Evolutionary conservation across 2,113 vertebrate genomes (phyloP), one percentile per base, ranked within the genome.

Genomic region (Pavo muticus): DNA sequence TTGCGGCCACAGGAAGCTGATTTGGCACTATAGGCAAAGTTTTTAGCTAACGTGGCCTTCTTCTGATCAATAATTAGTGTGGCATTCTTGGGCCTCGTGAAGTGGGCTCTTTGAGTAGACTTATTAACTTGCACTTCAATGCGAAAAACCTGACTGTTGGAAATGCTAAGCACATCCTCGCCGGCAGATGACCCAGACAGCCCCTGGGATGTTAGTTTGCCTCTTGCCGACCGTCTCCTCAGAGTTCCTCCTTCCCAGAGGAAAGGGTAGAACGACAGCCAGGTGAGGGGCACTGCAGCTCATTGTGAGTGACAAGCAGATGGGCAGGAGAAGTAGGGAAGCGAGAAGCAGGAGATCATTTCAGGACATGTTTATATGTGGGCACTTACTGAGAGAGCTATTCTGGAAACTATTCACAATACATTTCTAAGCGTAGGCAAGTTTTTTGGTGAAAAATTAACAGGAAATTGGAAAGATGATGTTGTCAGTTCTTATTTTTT

Each of bases 131-230:
- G 39, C 47, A 54, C 6, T 20, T 70, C 60, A 11, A 23, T 0
- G 4, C 90, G 42, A 88, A 90, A 94, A 76, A 37, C 6, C 3
- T 6, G 27, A 76, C 42, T 76, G 94, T 79, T 76, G 78, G 78
- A 80, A 83, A 97, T 87, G 77, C 87, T 63, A 70, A 91, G 42
- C 89, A 89, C 6, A 1, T 89, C 70, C 68, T 61, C 2, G 1
- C 76, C 88, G 91, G 84, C 91, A 92, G 81, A 92, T 82, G 78
- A 96, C 57, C 67, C 73, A 93, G 95, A 93, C 88, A 88, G 39
- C 67, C 69, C 54, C 71, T 64, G 0, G 0, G 89, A 89, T 68
- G 79, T 72, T 5, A 73, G 48, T 84, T 90, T 88, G 56, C 35
- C 63, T 69, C 74, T 92, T 82, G 68, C 45, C 45, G 84, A 85